A percentile compares a stretch with the other conserved stretches of the same genome.
Evolutionary conservation across 2,888 invertebrate species (phyloP).

Genomic region (Ophion slaviceki): DNA sequence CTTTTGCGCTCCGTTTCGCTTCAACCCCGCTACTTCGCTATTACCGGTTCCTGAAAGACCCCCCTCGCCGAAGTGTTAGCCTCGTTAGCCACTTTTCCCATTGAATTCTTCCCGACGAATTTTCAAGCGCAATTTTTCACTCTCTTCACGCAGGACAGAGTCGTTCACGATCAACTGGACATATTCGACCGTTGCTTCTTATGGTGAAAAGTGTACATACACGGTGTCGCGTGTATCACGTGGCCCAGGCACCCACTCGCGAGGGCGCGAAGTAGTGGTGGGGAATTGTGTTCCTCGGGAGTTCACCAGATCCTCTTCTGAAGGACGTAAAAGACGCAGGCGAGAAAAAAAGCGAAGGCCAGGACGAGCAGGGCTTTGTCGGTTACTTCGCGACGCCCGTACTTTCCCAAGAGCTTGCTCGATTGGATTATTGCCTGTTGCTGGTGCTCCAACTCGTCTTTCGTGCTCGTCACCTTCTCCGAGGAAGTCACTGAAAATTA

Average conservation of each 20-base stretch:
- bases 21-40: not conserved
- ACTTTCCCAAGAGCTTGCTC: conserved; percentile 96
- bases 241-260: not conserved
- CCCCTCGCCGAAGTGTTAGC: too few species aligned
- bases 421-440: conserved; percentile 95
- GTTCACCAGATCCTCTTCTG: conserved; percentile 93
- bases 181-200: conserved; percentile 74
- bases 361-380: conserved; percentile 96
- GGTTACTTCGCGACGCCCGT: conserved; percentile 96
- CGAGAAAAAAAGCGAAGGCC: conserved; percentile 94
- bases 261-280: not conserved
- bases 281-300: not conserved
- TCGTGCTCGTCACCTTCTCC: conserved; percentile 86
- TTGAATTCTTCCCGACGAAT: conserved; percentile 11
- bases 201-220: conserved; percentile 63
- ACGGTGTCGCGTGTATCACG: not conserved
- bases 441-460: conserved; percentile 93
- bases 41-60: too few species aligned
- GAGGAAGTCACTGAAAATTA: conserved; percentile 84
- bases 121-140: conserved; percentile 31
- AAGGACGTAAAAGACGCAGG: conserved; percentile 96
- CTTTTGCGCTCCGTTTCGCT: not conserved
- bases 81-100: not conserved
- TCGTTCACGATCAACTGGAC: conserved; percentile 73
- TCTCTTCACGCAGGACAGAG: conserved; percentile 73